Percentiles rank a stretch among this genome's conserved stretches.
Conservation (phyloP, 2,888 invertebrate species). For the Heliconius ethilla region DNA sequence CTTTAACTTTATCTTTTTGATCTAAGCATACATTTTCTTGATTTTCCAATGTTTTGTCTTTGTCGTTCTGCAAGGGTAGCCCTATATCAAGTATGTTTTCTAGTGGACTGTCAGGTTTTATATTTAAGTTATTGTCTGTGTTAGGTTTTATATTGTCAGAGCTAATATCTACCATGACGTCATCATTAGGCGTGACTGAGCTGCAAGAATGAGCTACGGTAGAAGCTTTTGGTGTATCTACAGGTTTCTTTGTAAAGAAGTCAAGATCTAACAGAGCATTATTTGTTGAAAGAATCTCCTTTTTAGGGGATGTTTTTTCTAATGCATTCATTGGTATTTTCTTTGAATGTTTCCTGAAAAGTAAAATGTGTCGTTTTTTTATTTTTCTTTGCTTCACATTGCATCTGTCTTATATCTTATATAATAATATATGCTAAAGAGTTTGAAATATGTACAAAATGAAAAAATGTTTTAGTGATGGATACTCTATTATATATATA, state of each 20-base stretch:
- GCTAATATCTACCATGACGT: slow-evolving; percentile 82
- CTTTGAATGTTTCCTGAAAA: slow-evolving; percentile 76
- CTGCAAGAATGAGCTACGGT: slow-evolving; percentile 43
- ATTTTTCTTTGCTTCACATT: background rate
- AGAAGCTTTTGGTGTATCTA: slow-evolving; percentile 48
- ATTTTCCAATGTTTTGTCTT: slow-evolving; percentile 48
- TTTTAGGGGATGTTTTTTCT: slow-evolving; percentile 67
- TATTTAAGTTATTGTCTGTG: slow-evolving; percentile 45
- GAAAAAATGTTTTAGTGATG: no score
- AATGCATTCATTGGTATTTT: slow-evolving; percentile 86
- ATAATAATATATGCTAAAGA: no score
- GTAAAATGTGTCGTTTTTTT: slow-evolving; percentile 43
- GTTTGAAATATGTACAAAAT: no score
- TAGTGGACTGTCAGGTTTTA: slow-evolving; percentile 49
- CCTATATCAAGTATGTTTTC: slow-evolving; percentile 63
- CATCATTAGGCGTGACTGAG: slow-evolving; percentile 62
- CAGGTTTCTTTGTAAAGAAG: slow-evolving; percentile 73
- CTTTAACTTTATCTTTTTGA: slow-evolving; percentile 50
- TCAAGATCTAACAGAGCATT: slow-evolving; percentile 75
- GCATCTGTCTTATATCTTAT: no score
- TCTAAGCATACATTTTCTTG: slow-evolving; percentile 55
- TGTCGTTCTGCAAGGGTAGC: slow-evolving; percentile 50
- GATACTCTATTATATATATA: no score
- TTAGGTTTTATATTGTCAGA: slow-evolving; percentile 56
- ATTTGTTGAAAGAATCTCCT: slow-evolving; percentile 51